Percentiles rank a stretch among this genome's conserved stretches.
These are phyloP conservation scores for Popillia japonica DNA, from an alignment of 1,140 invertebrate species.

Conservation along the genomic window DNA sequence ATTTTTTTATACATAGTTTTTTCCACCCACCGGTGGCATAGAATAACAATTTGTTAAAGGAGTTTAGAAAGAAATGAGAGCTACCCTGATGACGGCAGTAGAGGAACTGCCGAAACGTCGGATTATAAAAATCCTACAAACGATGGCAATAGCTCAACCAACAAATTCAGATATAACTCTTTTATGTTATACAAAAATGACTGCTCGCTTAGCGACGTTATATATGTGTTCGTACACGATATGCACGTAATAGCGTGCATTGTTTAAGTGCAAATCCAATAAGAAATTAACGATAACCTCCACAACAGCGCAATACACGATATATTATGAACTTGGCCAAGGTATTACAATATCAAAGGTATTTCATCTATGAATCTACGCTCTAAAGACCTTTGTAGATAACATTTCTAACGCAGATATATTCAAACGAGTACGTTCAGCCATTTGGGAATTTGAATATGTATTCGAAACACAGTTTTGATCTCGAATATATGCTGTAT, in stretches of 20 bases:
- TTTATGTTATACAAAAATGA: too few species aligned
- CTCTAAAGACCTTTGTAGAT: constrained; percentile 52
- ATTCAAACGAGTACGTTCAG: constrained; percentile 54
- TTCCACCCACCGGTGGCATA: too few species aligned
- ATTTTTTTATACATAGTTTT: too few species aligned
- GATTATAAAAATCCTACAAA: too few species aligned
- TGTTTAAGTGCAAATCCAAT: constrained; percentile 22
- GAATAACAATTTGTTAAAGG: too few species aligned
- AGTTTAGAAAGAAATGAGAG: too few species aligned
- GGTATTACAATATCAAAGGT: constrained; percentile 59
- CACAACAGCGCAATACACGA: constrained; percentile 44
- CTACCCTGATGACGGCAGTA: too few species aligned
- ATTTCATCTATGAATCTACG: constrained; percentile 55
- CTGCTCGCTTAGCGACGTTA: too few species aligned
- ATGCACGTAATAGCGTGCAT: constrained; percentile 10
- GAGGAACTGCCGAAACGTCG: too few species aligned
- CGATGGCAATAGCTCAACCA: too few species aligned
- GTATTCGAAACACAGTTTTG: constrained; percentile 55
- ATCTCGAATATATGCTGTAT: constrained; percentile 50
- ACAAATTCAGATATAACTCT: too few species aligned
- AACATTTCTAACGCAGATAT: constrained; percentile 55
- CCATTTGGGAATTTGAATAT: constrained; percentile 59
- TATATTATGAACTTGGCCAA: constrained; percentile 55
- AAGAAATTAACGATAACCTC: constrained; percentile 37
- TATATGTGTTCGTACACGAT: neutral